These are phyloP conservation scores for Thyatira batis DNA, from an alignment of 2,888 invertebrate genomes.

Conservation along the genomic window DNA sequence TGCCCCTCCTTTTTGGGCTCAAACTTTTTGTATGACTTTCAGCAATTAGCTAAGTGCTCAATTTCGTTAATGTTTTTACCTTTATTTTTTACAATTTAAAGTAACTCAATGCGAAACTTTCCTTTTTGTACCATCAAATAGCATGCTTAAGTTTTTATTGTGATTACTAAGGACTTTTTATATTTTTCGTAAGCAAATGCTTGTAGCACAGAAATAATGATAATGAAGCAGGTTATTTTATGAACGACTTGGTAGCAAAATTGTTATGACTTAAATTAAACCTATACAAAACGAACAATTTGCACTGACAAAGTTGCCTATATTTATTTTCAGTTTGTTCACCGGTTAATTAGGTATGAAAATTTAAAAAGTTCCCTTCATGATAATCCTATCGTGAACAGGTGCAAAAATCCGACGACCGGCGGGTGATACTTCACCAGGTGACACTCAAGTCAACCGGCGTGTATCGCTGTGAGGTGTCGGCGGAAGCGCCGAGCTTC, in stretches of 20 bases:
- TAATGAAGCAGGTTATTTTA: too few species aligned
- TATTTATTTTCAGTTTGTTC: too few species aligned
- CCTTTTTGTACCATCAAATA: neutral
- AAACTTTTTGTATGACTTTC: constrained; percentile 17
- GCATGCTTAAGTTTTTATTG: neutral
- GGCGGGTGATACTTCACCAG: constrained; percentile 84
- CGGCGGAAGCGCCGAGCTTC: constrained; percentile 90
- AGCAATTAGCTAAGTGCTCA: constrained; percentile 21
- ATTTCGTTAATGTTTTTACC: constrained; percentile 1
- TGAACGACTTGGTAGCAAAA: too few species aligned
- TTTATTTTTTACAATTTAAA: neutral
- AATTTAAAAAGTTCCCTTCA: neutral
- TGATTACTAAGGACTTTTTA: too few species aligned
- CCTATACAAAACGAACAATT: too few species aligned
- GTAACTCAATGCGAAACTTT: neutral
- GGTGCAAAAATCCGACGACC: constrained; percentile 87
- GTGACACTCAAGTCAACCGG: constrained; percentile 88
- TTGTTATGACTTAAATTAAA: too few species aligned
- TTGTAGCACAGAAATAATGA: too few species aligned
- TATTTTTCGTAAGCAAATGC: too few species aligned
- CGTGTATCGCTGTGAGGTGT: constrained; percentile 88
- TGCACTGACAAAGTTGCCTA: too few species aligned
- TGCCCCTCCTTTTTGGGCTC: neutral
- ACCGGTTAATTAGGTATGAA: too few species aligned
- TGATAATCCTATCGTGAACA: constrained; percentile 42